Evolutionary conservation across 2,888 invertebrate genomes (phyloP), one percentile per base, ranked within the genome.

Genomic region (Heliconius erato): DNA sequence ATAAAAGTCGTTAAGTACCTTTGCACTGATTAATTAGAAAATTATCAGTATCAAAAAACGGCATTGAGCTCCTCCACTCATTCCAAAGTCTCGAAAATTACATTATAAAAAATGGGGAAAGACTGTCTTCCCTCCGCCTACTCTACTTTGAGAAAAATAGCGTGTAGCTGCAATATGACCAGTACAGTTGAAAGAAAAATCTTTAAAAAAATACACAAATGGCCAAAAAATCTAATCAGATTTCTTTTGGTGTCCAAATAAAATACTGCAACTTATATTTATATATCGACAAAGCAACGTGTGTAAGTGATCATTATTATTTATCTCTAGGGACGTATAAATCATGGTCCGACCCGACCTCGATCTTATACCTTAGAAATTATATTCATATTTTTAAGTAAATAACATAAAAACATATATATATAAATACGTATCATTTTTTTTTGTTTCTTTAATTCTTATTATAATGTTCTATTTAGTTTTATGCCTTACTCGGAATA

Each of bases 321-420:
- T 49, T 78, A 67, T 78, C 78, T 78, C 67, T 23, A 78, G 78
- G 19, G 78, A 35, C 44, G 23, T 19, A 67, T 78, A 78, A 67
- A 65, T 67, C 78, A 78, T 49, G 44, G 19, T 3, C 40, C 6
- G 49, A 32, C 71, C 71, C 26, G 71, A 26, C 40, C 40, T 23
- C 44, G 3, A 44, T n/a, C 65, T n/a, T n/a, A n/a, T n/a, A 76
- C 35, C 59, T 32, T 35, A 19, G 32, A 23, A n/a, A 44, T 16
- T n/a, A 44, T n/a, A 44, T 14, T 71, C 16, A 6, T 71, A 69
- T 35, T 35, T 69, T 40, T 69, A 40, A 40, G n/a, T n/a, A 40
- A 71, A 35, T 23, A 35, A 54, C 19, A 54, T 54, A 54, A 23
- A 54, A 5, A 4, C 4, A 16, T 16, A 16, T 49, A 5, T 28